phyloP scores from a whole-genome alignment of 2,888 invertebrate genomes.

The Epinotia brunnichana region DNA sequence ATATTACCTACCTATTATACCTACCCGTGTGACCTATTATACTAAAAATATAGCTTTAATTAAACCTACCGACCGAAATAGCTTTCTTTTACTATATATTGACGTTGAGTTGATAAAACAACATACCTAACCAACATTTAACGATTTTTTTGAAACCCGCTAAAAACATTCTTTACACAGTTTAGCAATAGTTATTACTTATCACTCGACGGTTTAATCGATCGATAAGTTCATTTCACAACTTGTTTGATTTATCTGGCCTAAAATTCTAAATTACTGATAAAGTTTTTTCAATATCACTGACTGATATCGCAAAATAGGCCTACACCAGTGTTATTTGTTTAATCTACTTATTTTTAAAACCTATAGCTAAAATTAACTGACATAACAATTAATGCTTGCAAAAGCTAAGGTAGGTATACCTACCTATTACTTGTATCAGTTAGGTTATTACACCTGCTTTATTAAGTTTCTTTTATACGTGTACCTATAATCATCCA shows the following conservation, averaged over 20 bases:
- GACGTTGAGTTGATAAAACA: neutral
- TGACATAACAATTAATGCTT: neutral
- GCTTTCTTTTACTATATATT: neutral
- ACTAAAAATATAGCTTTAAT: too few relatives aligned
- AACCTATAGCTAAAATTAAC: neutral
- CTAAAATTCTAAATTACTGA: conserved; percentile 39
- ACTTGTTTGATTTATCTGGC: conserved; percentile 31
- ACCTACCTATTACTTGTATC: too few relatives aligned
- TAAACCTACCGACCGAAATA: too few relatives aligned
- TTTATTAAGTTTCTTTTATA: too few relatives aligned
- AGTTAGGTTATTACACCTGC: too few relatives aligned
- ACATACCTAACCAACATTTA: neutral
- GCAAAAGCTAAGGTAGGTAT: neutral
- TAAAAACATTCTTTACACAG: neutral
- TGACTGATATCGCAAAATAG: conserved; percentile 36
- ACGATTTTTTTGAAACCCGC: neutral
- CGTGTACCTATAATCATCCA: neutral
- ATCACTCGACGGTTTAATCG: conserved; percentile 36
- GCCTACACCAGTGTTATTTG: conserved; percentile 7
- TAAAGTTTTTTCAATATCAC: conserved; percentile 38
- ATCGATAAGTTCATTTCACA: conserved; percentile 37
- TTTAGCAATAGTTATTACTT: conserved; percentile 16
- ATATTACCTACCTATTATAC: too few relatives aligned
- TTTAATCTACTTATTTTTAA: conserved; percentile 10
- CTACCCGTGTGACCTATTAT: too few relatives aligned